phyloP scores from a whole-genome alignment of 2,888 invertebrate species.

The Germaria angustata region DNA sequence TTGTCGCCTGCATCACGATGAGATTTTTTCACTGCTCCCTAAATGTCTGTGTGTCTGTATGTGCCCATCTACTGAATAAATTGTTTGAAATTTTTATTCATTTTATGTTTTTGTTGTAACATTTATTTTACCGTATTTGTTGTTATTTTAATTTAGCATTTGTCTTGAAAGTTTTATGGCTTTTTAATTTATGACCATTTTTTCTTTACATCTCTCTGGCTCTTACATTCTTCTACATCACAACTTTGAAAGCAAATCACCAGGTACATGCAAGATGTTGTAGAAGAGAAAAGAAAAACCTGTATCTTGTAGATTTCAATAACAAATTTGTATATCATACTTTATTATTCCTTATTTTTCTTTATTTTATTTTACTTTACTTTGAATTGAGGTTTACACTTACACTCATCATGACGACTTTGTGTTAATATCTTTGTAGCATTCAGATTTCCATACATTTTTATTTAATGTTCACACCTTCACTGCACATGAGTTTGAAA shows the following conservation, averaged over 20 bases:
- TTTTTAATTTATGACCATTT: constrained; percentile 75
- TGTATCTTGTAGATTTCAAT: constrained; percentile 40
- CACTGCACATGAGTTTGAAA: constrained; percentile 29
- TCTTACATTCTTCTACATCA: constrained; percentile 9
- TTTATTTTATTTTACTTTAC: neutral
- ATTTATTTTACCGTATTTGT: constrained; percentile 47
- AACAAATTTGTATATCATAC: constrained; percentile 37
- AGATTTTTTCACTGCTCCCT: neutral
- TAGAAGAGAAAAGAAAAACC: constrained; percentile 21
- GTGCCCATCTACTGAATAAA: constrained; percentile 1
- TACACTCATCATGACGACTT: constrained; percentile 24
- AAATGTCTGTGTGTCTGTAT: neutral
- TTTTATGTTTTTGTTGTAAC: constrained; percentile 4
- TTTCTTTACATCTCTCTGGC: constrained; percentile 19
- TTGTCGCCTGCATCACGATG: constrained; percentile 43
- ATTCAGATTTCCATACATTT: constrained; percentile 37
- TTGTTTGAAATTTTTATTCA: constrained; percentile 41
- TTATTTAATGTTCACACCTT: constrained; percentile 64
- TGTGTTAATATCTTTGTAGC: constrained; percentile 12
- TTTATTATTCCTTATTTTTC: neutral
- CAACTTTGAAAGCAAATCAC: constrained; percentile 23
- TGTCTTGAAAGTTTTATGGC: constrained; percentile 79
- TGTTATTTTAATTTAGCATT: constrained; percentile 68
- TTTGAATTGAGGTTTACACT: neutral
- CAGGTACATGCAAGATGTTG: constrained; percentile 30